These are phyloP conservation scores for Ammospiza nelsoni DNA, from an alignment of 2,113 vertebrate species.

Conservation along the genomic window DNA sequence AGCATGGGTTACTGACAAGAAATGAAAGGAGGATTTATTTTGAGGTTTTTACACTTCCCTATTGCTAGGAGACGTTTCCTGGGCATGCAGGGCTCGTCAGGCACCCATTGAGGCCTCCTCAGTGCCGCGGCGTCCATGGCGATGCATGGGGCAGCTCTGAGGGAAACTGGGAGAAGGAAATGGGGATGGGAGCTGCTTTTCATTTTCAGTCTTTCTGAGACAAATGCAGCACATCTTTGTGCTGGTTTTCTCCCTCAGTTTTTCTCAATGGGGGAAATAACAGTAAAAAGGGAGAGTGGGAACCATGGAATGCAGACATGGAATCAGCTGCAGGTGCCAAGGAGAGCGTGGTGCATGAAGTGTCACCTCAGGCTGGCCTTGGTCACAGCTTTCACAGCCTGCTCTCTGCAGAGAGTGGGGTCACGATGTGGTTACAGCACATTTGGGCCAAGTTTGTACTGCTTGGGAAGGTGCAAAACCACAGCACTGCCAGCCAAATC, in stretches of 20 bases:
- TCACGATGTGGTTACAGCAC: rapidly evolving
- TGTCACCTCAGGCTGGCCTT: rapidly evolving
- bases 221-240: too few species aligned
- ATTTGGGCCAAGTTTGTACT: background rate
- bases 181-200: background rate
- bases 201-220: background rate
- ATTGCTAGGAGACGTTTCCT: slow-evolving; percentile 48
- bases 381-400: rapidly evolving
- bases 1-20: background rate
- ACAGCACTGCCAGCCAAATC: too few species aligned
- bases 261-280: too few species aligned
- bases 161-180: background rate
- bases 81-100: background rate
- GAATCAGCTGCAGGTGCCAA: background rate
- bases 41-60: background rate
- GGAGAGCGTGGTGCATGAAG: background rate
- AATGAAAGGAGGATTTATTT: slow-evolving; percentile 24
- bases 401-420: too few species aligned
- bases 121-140: background rate
- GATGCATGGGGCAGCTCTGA: background rate
- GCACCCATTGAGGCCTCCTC: background rate
- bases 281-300: too few species aligned
- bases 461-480: background rate
- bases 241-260: too few species aligned
- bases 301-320: too few species aligned